These are phyloP conservation scores for Edolisoma coerulescens DNA, from an alignment of 2,113 vertebrate species.

Conservation along the genomic window DNA sequence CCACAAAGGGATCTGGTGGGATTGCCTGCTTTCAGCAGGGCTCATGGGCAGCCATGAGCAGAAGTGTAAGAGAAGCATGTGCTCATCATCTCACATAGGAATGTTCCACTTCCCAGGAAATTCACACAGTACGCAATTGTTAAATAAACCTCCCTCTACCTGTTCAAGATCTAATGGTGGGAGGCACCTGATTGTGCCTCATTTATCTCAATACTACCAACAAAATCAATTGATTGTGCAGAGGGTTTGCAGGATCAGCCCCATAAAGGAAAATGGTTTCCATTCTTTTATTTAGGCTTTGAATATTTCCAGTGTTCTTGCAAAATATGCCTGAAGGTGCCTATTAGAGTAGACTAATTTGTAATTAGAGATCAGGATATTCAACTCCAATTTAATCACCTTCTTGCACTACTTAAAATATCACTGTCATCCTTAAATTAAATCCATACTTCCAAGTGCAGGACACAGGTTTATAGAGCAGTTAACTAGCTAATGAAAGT, in stretches of 20 bases:
- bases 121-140: not conserved
- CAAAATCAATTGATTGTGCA: not conserved
- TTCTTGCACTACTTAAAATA: not conserved
- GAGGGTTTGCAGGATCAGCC: not conserved
- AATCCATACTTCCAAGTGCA: not conserved
- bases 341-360: not conserved
- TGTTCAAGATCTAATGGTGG: not conserved
- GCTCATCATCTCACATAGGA: not conserved
- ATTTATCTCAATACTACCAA: not conserved
- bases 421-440: not conserved
- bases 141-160: not conserved
- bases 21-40: not conserved
- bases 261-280: not conserved
- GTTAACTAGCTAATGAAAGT: not conserved
- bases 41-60: not conserved
- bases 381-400: not conserved
- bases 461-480: not conserved
- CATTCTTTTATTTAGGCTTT: not conserved
- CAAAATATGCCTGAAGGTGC: not conserved
- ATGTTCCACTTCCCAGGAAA: not conserved
- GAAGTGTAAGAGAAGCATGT: not conserved
- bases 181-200: not conserved
- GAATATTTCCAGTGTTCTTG: not conserved
- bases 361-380: not conserved
- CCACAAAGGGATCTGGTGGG: not conserved